Evolutionary conservation across 2,797 vertebrate species (phyloP).

Genomic region (Hemitrygon akajei): DNA sequence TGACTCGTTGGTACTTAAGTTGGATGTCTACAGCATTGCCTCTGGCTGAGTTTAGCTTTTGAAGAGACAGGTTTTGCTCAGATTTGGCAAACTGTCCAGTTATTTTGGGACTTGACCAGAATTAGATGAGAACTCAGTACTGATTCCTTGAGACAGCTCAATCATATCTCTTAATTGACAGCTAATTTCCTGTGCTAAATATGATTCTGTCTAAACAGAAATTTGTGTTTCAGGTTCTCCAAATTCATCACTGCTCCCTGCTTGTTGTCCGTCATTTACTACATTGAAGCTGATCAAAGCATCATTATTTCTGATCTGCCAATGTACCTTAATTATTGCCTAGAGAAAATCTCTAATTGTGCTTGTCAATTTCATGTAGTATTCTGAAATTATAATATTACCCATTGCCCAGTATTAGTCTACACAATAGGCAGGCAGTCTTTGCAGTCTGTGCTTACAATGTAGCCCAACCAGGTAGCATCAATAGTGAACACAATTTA

Average conservation of each 20-base stretch:
- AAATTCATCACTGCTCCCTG: not conserved
- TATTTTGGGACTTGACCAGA: not conserved
- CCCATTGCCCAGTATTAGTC: not conserved
- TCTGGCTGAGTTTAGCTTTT: not conserved
- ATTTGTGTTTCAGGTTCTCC: not conserved
- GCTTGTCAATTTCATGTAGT: not conserved
- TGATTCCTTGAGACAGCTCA: too few species aligned
- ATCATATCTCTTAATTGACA: not conserved
- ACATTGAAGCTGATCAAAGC: not conserved
- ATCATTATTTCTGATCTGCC: not conserved
- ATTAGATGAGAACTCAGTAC: too few species aligned
- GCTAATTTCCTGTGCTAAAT: not conserved
- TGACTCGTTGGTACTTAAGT: not conserved
- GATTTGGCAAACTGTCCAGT: not conserved
- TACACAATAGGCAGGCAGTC: not conserved
- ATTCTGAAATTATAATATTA: not conserved
- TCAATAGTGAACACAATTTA: not conserved
- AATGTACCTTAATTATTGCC: not conserved
- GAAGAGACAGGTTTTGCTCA: not conserved
- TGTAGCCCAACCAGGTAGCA: not conserved
- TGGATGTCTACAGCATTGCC: not conserved
- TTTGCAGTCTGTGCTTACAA: not conserved
- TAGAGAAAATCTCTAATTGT: too few species aligned
- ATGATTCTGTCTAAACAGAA: not conserved
- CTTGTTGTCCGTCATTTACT: not conserved